Percentiles rank a stretch among this genome's conserved stretches.
phyloP scores from a whole-genome alignment of 2,888 invertebrate species.

The Troides aeacus region DNA sequence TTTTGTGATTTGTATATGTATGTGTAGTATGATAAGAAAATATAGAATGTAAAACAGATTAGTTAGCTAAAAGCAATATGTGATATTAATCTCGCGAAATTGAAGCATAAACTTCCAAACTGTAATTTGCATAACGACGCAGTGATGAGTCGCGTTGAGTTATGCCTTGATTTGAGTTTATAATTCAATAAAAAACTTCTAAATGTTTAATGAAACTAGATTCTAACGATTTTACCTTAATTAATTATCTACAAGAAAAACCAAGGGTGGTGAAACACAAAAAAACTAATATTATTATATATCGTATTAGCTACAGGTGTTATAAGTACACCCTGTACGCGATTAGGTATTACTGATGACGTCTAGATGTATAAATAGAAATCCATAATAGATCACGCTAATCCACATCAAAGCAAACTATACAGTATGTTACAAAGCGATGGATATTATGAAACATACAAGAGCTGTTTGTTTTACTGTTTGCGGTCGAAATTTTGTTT shows the following conservation, averaged over 20 bases:
- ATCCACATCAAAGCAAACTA: conserved; percentile 13
- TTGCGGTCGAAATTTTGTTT: not conserved
- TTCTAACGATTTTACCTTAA: too few relatives aligned
- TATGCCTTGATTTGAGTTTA: conserved; percentile 10
- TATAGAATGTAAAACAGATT: not conserved
- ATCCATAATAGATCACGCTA: not conserved
- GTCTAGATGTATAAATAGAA: not conserved
- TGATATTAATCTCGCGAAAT: conserved; percentile 18
- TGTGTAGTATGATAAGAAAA: not conserved
- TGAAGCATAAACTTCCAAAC: conserved; percentile 10
- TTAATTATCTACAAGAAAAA: too few relatives aligned
- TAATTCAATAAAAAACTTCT: too few relatives aligned
- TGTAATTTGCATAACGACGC: conserved; percentile 24
- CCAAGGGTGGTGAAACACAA: too few relatives aligned
- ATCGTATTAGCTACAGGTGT: too few relatives aligned
- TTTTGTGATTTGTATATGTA: not conserved
- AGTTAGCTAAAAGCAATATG: conserved; percentile 12
- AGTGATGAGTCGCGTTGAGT: conserved; percentile 14
- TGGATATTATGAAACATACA: not conserved
- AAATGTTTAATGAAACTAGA: too few relatives aligned
- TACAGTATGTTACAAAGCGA: not conserved
- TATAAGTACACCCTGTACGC: not conserved
- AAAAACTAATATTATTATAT: too few relatives aligned
- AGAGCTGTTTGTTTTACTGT: not conserved
- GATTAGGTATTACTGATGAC: not conserved